Base-by-base conservation (phyloP, 2,797 vertebrate genomes). In the Hemibagrus guttatus region DNA sequence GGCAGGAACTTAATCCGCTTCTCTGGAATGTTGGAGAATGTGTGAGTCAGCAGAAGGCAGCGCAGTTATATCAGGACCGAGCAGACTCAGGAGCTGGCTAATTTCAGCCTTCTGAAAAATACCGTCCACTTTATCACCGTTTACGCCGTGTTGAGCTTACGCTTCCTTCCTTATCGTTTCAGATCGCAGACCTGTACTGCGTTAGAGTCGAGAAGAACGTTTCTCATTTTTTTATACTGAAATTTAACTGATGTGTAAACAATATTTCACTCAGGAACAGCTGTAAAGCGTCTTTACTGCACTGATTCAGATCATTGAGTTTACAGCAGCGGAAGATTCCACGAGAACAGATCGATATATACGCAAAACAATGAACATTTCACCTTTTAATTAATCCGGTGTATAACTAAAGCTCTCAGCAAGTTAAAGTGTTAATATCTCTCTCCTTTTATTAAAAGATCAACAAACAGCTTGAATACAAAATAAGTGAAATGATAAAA, bases 41-140 rank as follows among this genome's bases (percentile, higher is more conserved):
- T 93, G 92, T 94, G 91, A 94, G 91, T 95, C 95, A 91, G 94
- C 94, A 91, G 88, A 90, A 91, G 91, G 92, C 90, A 85, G 90
- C 84, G 85, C 72, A 91, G 91, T 92, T 90, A 89, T 83, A 83
- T 87, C 69, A 49, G 90, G 92, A 87, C 80, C 19, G 83, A 92
- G 90, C 91, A 89, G 89, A 54, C 63, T 83, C 81, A 83, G 93
- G 90, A 90, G 89, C 85, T 39, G 75, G 69, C 94, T 95, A 95
- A 95, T 94, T 94, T 90, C 93, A 93, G 91, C 91, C 3, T 46
- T 85, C 89, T 90, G 93, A 61, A 72, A 72, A 66, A 42, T 35
- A 63, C 61, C 23, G 23, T 81, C 61, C 86, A 69, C 81, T 79
- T 87, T 84, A 81, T 72, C 71, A 59, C 58, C 21, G 6, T 42